phyloP scores from a whole-genome alignment of 2,888 invertebrate species.

The Erebia ligea region DNA sequence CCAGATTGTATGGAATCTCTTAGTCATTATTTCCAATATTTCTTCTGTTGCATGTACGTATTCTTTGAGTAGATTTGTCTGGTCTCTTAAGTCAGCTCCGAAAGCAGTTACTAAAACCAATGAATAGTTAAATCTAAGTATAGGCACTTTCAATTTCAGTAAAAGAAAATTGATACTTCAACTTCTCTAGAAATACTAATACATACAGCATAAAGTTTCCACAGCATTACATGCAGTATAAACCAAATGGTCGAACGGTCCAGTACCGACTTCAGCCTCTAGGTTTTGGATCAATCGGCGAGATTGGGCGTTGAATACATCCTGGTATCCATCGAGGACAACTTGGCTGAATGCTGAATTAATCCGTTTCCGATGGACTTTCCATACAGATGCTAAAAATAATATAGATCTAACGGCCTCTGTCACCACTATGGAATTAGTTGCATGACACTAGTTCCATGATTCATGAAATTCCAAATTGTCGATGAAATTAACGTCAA shows the following conservation, averaged over 20 bases:
- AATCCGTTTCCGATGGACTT: slow-evolving; percentile 58
- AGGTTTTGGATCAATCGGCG: slow-evolving; percentile 54
- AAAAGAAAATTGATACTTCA: no score
- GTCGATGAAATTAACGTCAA: no score
- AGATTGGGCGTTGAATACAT: slow-evolving; percentile 59
- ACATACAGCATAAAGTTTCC: slow-evolving; percentile 49
- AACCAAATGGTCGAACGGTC: slow-evolving; percentile 52
- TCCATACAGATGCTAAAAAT: slow-evolving; percentile 58
- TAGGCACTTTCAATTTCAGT: no score
- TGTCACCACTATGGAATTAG: no score
- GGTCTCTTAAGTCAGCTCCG: slow-evolving; percentile 63
- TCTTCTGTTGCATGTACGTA: slow-evolving; percentile 63
- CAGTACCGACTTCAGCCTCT: slow-evolving; percentile 50
- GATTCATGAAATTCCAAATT: no score
- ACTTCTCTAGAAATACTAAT: neutral
- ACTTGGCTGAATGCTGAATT: slow-evolving; percentile 62
- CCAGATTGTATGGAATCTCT: slow-evolving; percentile 66
- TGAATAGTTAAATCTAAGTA: neutral
- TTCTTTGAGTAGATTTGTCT: slow-evolving; percentile 55
- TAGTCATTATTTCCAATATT: slow-evolving; percentile 59
- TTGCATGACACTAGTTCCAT: no score
- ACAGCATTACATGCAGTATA: slow-evolving; percentile 61
- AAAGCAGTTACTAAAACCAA: slow-evolving; percentile 60
- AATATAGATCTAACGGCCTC: neutral
- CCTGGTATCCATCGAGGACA: slow-evolving; percentile 57